Conservation (phyloP, 35 echinoderm and acorn worm species). For the Strongylocentrotus purpuratus region DNA sequence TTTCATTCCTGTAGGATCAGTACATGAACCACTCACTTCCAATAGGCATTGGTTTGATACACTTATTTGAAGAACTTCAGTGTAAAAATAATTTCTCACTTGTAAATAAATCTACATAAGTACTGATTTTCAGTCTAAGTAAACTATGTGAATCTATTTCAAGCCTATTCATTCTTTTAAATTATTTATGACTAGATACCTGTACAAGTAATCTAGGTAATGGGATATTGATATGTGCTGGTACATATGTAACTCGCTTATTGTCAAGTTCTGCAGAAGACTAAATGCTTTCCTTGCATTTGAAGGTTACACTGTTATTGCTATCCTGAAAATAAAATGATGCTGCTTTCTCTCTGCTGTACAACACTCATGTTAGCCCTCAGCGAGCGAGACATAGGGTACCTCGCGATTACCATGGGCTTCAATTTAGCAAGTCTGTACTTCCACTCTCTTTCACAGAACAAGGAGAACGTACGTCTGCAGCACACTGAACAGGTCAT, state of each 20-base stretch:
- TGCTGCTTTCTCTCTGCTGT: not conserved
- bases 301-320: not conserved
- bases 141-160: too few species aligned
- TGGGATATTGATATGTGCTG: not conserved
- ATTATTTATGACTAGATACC: not conserved
- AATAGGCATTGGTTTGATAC: too few species aligned
- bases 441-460: slow-evolving; percentile 18
- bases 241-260: not conserved
- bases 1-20: too few species aligned
- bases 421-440: not conserved
- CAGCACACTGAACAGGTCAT: slow-evolving; percentile 45
- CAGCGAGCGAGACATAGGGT: not conserved
- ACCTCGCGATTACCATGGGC: not conserved
- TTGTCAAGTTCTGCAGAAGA: too few species aligned
- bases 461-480: slow-evolving; percentile 25
- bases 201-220: not conserved
- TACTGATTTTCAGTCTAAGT: too few species aligned
- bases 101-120: too few species aligned
- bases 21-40: too few species aligned
- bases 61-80: not conserved
- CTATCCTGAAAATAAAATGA: not conserved
- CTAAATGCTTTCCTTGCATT: not conserved
- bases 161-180: not conserved
- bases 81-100: not conserved
- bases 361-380: not conserved